These are phyloP conservation scores for Lutjanus campechanus DNA, from an alignment of 2,797 vertebrate genomes.

Conservation along the genomic window DNA sequence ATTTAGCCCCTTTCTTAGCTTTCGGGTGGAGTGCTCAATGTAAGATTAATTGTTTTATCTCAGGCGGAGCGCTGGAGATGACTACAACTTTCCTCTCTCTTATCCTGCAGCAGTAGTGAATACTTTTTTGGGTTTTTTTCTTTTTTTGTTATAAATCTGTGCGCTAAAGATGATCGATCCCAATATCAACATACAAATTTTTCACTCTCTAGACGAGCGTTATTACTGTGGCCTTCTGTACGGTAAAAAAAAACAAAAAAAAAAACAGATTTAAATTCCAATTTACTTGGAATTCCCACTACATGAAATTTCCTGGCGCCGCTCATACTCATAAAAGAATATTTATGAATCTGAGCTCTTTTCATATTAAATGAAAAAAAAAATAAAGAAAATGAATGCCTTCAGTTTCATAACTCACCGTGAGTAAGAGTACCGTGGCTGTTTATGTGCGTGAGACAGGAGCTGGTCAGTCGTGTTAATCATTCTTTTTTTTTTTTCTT, in stretches of 20 bases:
- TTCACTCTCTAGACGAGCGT: background rate
- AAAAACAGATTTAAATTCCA: background rate
- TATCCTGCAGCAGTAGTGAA: background rate
- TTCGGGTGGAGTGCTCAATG: conserved; percentile 32
- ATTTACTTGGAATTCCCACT: background rate
- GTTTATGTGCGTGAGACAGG: conserved; percentile 48
- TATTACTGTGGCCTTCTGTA: background rate
- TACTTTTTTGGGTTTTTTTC: no score
- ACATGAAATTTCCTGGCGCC: background rate
- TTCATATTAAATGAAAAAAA: conserved; percentile 11
- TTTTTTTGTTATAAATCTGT: background rate
- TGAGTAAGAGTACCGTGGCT: conserved; percentile 6
- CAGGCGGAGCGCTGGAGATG: conserved; percentile 12
- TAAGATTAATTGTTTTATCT: conserved; percentile 63
- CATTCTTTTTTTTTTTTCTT: conserved; percentile 59
- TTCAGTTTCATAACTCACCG: background rate
- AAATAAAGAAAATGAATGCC: background rate
- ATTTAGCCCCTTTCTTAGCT: conserved; percentile 59
- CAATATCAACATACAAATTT: background rate
- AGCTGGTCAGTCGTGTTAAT: conserved; percentile 69
- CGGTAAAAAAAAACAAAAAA: background rate
- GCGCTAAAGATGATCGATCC: background rate
- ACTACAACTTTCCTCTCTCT: conserved; percentile 22
- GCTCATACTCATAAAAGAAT: background rate
- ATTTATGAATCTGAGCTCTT: conserved; percentile 20